phyloP scores from a whole-genome alignment of 2,797 vertebrate species.

The Streptopelia turtur region DNA sequence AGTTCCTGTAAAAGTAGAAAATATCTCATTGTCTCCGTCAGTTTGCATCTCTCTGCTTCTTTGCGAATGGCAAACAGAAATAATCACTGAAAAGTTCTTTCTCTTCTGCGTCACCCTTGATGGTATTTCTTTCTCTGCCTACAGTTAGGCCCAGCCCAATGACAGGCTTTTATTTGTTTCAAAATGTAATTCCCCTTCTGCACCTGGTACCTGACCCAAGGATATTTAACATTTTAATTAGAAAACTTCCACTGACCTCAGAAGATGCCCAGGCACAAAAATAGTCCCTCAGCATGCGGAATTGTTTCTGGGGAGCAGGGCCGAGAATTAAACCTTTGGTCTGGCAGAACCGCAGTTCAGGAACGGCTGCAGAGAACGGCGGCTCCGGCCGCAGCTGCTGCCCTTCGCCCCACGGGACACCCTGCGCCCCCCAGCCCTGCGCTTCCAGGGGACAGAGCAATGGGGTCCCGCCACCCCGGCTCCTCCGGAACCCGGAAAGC shows the following conservation, averaged over 20 bases:
- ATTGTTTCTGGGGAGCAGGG: background rate
- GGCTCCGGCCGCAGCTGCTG: background rate
- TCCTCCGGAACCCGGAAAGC: background rate
- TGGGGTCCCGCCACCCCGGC: background rate
- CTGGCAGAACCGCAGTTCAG: background rate
- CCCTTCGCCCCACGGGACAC: background rate
- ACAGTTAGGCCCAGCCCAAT: background rate
- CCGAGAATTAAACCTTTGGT: background rate
- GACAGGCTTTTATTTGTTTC: background rate
- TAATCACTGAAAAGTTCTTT: background rate
- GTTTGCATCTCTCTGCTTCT: background rate
- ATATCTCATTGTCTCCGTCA: background rate
- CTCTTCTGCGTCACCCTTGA: background rate
- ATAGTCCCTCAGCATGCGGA: background rate
- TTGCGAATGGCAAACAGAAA: slow-evolving; percentile 10
- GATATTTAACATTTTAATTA: background rate
- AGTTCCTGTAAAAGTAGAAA: background rate
- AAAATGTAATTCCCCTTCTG: background rate
- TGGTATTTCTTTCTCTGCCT: background rate
- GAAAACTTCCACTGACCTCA: background rate
- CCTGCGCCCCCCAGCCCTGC: background rate
- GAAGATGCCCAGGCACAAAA: background rate
- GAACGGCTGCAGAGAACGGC: background rate
- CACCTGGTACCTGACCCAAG: background rate
- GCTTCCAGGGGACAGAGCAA: background rate